Base-by-base conservation (phyloP, 2,797 vertebrate genomes). In the Sylvilagus floridanus region DNA sequence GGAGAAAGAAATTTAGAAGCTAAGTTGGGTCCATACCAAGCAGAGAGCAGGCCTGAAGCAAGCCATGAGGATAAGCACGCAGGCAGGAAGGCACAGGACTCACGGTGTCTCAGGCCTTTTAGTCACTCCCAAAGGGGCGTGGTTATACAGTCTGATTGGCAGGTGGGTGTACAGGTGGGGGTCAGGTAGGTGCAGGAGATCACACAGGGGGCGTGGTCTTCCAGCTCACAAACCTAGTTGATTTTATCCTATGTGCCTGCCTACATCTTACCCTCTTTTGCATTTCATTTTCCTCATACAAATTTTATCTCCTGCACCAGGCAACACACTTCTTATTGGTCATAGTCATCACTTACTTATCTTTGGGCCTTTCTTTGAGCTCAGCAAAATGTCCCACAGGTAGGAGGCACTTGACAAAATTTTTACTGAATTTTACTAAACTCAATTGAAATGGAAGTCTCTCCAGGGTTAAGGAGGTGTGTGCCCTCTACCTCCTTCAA, bases 381-480 rank as follows among this genome's bases (percentile, higher is more conserved):
- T 63, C 52, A 65, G 30, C 35, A 86, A 83, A 91, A 90, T 63
- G 19, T 37, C 30, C 37, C 50, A 35, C 16, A 60, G 16, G 66
- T 52, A 88, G 26, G 47, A 88, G 54, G 17, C 30, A 42, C 4
- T 71, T 84, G 22, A 81, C 19, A 47, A 77, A 28, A 24, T 26
- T 11, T 72, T 90, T 93, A 72, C 2, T 62, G 24, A 87, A 47
- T 84, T 92, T 52, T 63, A 88, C 57, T 79, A 84, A 84, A 76
- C 65, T 57, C 28, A 28, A 8, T 16, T 5, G 16, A 84, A 91
- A 91, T 24, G 32, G 21, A 85, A 66, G 35, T 21, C 9, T 72
- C 50, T 72, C 47, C 8, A 5, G 11, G 65, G 32, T 94, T 91
- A 94, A 77, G 62, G 17, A 71, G 68, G 13, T 19, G 1, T 68